Base-by-base conservation (phyloP, 2,888 invertebrate genomes). In the Tortrix viridana region DNA sequence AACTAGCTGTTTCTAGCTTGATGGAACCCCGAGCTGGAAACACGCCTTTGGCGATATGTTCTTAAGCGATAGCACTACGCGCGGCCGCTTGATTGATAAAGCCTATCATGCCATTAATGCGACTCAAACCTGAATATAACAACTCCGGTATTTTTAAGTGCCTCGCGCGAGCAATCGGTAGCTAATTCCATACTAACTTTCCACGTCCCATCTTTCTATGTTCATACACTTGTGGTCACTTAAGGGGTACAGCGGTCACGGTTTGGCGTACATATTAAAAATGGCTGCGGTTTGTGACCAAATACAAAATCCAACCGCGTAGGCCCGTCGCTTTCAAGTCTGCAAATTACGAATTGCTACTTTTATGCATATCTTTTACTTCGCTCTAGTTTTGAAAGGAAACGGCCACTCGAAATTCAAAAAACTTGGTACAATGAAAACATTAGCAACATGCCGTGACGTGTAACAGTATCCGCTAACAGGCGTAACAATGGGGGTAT, bases 401-500 rank as follows among this genome's bases (percentile, higher is more conserved):
- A 61, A 63, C 65, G 56, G 67, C 70, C 67, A 73, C 71, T 75
- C 59, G 69, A 74, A 65, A 74, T 66, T 68, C 68, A 71, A 76
- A 79, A 76, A 72, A 48, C 43, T 41, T n/a, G 59, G 73, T 77
- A 74, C 80, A 87, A 88, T 87, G 75, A 77, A 69, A 82, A 81
- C 80, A 82, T 84, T 81, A 82, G 84, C 86, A 89, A 88, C 71
- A 70, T 79, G 77, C 71, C 76, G 69, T 74, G 76, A 72, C 74
- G 69, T 89, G 90, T 91, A 91, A 91, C 84, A 82, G 80, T 86
- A 90, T 77, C 85, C 88, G 61, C 71, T 85, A 88, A 89, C 84
- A 85, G 81, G 87, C 88, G 83, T 85, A 82, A 91, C 91, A 91
- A 91, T 89, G 84, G 89, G 32, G 77, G 80, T 81, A 84, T 89